A percentile compares a stretch with the other conserved stretches of the same genome.
These are phyloP conservation scores for Melanerpes formicivorus DNA, from an alignment of 2,113 vertebrate genomes.

Conservation along the genomic window DNA sequence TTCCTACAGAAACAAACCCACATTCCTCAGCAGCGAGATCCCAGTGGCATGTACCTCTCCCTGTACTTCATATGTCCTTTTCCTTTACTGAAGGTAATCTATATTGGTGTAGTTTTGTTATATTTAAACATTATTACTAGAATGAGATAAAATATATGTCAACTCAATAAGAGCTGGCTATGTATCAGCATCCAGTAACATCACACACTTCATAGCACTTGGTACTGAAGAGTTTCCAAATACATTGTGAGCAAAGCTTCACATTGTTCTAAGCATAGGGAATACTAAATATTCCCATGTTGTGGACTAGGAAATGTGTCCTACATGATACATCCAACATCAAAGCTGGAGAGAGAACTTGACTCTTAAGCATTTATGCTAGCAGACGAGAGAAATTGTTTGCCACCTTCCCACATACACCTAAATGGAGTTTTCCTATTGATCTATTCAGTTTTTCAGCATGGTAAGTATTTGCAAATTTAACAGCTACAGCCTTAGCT, in stretches of 20 bases:
- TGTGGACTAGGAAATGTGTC: rapidly evolving
- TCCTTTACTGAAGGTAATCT: background rate
- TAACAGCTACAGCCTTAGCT: background rate
- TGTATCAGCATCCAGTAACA: background rate
- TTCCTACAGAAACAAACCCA: slow-evolving; percentile 1
- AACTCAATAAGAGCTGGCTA: background rate
- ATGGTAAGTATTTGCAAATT: background rate
- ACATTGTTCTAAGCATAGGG: background rate
- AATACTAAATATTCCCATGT: background rate
- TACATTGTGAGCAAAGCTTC: background rate
- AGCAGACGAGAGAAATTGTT: background rate
- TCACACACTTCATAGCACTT: background rate
- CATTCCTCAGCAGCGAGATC: background rate
- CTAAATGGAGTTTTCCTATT: background rate
- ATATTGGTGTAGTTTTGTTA: background rate
- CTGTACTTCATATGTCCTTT: background rate
- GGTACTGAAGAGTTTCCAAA: background rate
- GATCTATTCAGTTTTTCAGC: background rate
- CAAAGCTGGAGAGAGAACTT: background rate
- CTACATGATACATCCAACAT: rapidly evolving
- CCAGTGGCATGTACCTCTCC: background rate
- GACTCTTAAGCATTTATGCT: background rate
- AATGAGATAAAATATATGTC: background rate
- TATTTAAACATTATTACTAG: background rate
- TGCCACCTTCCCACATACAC: background rate